Conservation (phyloP, 2,888 invertebrate genomes). For the Parascotia fuliginaria region DNA sequence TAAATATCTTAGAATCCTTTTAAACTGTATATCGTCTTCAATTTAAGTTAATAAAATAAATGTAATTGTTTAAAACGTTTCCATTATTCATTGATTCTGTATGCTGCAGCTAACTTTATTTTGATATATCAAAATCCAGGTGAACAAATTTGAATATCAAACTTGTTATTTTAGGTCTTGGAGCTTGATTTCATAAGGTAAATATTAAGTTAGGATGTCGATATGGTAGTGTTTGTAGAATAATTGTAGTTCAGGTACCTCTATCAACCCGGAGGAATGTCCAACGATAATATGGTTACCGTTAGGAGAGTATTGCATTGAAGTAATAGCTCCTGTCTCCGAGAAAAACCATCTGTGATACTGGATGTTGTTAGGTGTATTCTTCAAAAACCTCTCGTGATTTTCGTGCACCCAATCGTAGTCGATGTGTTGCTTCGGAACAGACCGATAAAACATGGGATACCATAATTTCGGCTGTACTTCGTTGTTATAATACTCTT, state of each 20-base stretch:
- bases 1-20: constrained; percentile 4
- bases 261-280: constrained; percentile 80
- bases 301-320: constrained; percentile 71
- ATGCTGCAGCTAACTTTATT: not conserved
- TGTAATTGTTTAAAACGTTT: not conserved
- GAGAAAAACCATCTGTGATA: constrained; percentile 66
- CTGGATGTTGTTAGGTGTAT: constrained; percentile 57
- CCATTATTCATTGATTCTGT: not conserved
- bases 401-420: constrained; percentile 61
- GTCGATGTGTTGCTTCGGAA: constrained; percentile 35
- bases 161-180: constrained; percentile 21
- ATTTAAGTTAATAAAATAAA: constrained; percentile 8
- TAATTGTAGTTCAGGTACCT: constrained; percentile 59
- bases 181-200: constrained; percentile 9
- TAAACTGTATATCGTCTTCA: not conserved
- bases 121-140: not conserved
- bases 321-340: constrained; percentile 66
- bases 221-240: constrained; percentile 14
- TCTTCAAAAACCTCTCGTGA: constrained; percentile 56
- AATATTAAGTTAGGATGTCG: constrained; percentile 14
- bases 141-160: not conserved
- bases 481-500: constrained; percentile 57
- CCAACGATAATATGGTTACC: constrained; percentile 73
- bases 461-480: constrained; percentile 59
- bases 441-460: constrained; percentile 61